A percentile compares a stretch with the other conserved stretches of the same genome.
These are phyloP conservation scores for Drosophila pseudotalamancana DNA, from an alignment of 2,888 invertebrate genomes.

Conservation along the genomic window DNA sequence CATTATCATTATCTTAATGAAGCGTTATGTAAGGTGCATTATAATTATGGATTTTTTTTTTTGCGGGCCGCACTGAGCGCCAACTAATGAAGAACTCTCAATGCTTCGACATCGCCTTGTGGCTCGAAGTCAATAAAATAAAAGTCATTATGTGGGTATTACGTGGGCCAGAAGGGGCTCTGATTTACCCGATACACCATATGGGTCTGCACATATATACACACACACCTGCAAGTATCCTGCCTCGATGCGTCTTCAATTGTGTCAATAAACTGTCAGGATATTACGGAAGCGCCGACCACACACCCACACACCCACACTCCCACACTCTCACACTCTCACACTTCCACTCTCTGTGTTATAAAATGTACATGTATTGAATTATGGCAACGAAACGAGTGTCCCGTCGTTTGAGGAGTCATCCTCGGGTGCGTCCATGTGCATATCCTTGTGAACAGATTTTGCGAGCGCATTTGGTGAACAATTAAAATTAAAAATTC, in stretches of 20 bases:
- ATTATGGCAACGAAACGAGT: constrained; percentile 34
- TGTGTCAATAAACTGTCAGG: constrained; percentile 36
- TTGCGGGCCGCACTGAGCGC: constrained; percentile 20
- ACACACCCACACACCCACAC: neutral
- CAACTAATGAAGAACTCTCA: constrained; percentile 61
- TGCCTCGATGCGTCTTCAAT: constrained; percentile 33
- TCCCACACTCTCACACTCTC: neutral
- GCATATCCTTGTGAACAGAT: constrained; percentile 54
- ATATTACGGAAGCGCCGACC: too few relatives aligned
- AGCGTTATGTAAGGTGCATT: constrained; percentile 80
- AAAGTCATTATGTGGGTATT: constrained; percentile 53
- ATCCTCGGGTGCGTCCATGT: constrained; percentile 7
- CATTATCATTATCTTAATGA: constrained; percentile 82
- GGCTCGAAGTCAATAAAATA: constrained; percentile 66
- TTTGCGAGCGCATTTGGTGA: constrained; percentile 69
- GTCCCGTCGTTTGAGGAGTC: constrained; percentile 17
- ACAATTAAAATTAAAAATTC: constrained; percentile 78
- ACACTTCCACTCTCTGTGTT: neutral
- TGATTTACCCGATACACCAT: constrained; percentile 14
- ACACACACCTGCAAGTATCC: neutral
- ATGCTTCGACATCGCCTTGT: constrained; percentile 5
- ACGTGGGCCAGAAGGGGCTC: constrained; percentile 14
- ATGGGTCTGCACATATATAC: neutral
- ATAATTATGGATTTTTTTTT: constrained; percentile 78
- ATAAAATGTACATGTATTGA: constrained; percentile 39